phyloP scores from a whole-genome alignment of 2,888 invertebrate species.

The Periphyllus acericola region DNA sequence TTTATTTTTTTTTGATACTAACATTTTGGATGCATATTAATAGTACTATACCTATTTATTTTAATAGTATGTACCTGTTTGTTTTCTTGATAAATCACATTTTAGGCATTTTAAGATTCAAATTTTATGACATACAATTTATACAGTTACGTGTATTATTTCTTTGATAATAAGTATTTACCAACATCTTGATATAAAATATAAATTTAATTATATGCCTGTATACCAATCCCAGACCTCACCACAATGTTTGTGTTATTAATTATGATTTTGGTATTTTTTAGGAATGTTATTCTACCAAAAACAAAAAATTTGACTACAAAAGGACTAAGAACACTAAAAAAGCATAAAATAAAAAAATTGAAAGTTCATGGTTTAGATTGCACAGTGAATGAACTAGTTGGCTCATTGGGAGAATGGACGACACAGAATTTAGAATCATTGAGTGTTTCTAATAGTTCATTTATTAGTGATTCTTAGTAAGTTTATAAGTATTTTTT shows the following conservation, averaged over 20 bases:
- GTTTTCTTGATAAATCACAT: too few species aligned
- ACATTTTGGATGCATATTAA: too few species aligned
- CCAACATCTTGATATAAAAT: too few species aligned
- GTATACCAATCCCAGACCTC: neutral
- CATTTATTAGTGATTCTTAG: slow-evolving; percentile 73
- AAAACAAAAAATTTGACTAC: slow-evolving; percentile 72
- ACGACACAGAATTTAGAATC: slow-evolving; percentile 73
- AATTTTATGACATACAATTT: too few species aligned
- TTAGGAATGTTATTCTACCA: slow-evolving; percentile 71
- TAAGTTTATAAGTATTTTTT: slow-evolving; percentile 66
- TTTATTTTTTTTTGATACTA: too few species aligned
- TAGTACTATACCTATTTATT: too few species aligned
- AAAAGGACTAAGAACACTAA: slow-evolving; percentile 73
- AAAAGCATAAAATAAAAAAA: slow-evolving; percentile 74
- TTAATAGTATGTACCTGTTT: too few species aligned
- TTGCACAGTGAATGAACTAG: slow-evolving; percentile 73
- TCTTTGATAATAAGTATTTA: too few species aligned
- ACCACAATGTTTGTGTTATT: too few species aligned
- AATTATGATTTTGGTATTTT: slow-evolving; percentile 62
- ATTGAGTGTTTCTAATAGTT: slow-evolving; percentile 74
- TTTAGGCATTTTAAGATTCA: too few species aligned
- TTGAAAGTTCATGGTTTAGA: slow-evolving; percentile 73
- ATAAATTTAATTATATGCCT: too few species aligned
- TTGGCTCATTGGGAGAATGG: slow-evolving; percentile 76
- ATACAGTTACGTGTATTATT: too few species aligned